Evolutionary conservation across 2,888 invertebrate genomes (phyloP), one percentile per base, ranked within the genome.

Genomic region (Cantharis flavilabris): DNA sequence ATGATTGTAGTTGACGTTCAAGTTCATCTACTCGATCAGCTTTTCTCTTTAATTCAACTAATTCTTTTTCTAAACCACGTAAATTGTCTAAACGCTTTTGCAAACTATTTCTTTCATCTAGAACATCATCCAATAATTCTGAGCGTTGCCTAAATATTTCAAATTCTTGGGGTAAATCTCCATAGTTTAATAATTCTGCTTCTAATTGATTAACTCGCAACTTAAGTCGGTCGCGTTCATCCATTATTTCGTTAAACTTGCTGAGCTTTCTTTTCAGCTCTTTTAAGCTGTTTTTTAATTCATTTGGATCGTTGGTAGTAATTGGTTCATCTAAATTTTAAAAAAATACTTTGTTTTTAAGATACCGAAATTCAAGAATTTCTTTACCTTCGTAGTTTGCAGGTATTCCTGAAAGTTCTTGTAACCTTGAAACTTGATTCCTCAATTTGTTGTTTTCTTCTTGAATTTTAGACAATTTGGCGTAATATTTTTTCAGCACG

Each of bases 401-500:
- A 11, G 76, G 73, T 9, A 76, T 20, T 18, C 65, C 76, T 23
- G 72, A 49, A 14, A 76, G 18, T 69, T 73, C 73, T 16, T 70
- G 70, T 11, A 76, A 23, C n/a, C 65, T 67, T 13, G 70, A 71
- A 14, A 79, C 16, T 26, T 79, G 73, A 13, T n/a, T 71, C 80
- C 84, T 86, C 10, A 88, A 80, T 33, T 81, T 76, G 14, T 82
- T 72, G 76, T 87, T 88, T 77, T 88, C 87, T 65, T 84, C 82
- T 81, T 87, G 85, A 65, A 87, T 86, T 16, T 80, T 80, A 0
- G 84, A 82, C 28, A 88, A 77, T 78, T 87, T 85, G 4, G 84
- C 81, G 76, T 87, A 88, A 77, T 87, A 87, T 75, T 83, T 84
- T 78, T 87, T 88, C 26, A 87, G 76, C 3, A 85, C 83, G 69